These are phyloP conservation scores for Phoenicopterus ruber DNA, from an alignment of 2,113 vertebrate species.

Conservation along the genomic window DNA sequence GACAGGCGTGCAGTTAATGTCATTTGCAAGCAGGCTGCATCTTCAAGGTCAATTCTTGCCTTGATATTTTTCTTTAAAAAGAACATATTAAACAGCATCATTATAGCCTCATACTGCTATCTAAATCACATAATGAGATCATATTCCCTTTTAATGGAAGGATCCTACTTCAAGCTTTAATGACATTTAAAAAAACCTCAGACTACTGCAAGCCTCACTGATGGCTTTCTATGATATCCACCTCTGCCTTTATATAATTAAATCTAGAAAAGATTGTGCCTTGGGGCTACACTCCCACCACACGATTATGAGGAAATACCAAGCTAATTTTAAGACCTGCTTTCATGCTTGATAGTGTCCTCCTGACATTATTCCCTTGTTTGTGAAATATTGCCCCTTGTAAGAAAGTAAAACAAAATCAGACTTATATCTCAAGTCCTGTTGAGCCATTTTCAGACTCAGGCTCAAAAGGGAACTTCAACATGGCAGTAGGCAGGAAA, in stretches of 20 bases:
- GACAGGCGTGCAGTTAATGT: background rate
- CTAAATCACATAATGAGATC: constrained; percentile 37
- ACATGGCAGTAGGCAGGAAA: background rate
- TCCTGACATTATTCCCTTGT: background rate
- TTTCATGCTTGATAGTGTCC: background rate
- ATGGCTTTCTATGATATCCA: constrained; percentile 25
- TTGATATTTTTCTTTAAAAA: constrained; percentile 23
- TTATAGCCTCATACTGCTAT: background rate
- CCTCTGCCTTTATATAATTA: constrained; percentile 37
- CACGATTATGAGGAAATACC: background rate
- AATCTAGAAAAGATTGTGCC: background rate
- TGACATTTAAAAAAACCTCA: background rate
- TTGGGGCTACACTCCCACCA: constrained; percentile 18
- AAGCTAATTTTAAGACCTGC: constrained; percentile 26
- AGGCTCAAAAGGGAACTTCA: background rate
- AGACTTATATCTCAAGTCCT: background rate
- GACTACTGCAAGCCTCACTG: constrained; percentile 1
- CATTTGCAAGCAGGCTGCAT: background rate
- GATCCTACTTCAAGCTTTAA: constrained; percentile 26
- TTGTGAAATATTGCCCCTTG: background rate
- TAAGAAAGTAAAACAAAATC: background rate
- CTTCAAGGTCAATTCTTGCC: background rate
- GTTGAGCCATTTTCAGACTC: background rate
- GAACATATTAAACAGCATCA: background rate
- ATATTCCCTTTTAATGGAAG: constrained; percentile 29